Evolutionary conservation across 2,113 vertebrate genomes (phyloP).

Genomic region (Tychaedon coryphoeus): DNA sequence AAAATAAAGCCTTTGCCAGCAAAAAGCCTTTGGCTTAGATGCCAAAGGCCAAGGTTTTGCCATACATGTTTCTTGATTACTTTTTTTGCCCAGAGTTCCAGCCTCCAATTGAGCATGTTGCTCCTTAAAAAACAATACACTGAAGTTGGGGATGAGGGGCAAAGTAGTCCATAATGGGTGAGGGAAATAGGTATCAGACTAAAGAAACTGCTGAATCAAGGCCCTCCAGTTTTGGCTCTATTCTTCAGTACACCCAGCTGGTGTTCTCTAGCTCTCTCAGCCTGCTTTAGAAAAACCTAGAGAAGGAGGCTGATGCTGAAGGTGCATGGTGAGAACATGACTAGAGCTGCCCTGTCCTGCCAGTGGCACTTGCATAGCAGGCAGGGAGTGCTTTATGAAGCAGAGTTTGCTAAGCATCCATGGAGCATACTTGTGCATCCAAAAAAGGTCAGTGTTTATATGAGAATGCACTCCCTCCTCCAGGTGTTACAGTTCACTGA

Average conservation of each 20-base stretch:
- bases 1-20: background rate
- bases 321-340: accelerated
- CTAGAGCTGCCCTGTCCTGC: background rate
- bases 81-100: background rate
- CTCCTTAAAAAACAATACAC: background rate
- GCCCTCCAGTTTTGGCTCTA: background rate
- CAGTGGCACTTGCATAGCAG: background rate
- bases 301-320: background rate
- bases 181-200: background rate
- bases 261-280: background rate
- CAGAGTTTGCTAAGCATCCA: background rate
- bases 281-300: background rate
- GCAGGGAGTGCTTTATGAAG: background rate
- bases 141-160: background rate
- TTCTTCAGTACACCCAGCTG: background rate
- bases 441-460: background rate
- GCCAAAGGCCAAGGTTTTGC: background rate
- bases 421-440: background rate
- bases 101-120: background rate
- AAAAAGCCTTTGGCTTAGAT: too few species aligned
- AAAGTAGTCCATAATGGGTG: background rate
- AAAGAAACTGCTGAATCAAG: background rate
- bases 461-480: accelerated
- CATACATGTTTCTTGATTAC: background rate
- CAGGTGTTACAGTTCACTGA: background rate